phyloP scores from a whole-genome alignment of 64 coral and sea anemone species.

The Dendronephthya gigantea region DNA sequence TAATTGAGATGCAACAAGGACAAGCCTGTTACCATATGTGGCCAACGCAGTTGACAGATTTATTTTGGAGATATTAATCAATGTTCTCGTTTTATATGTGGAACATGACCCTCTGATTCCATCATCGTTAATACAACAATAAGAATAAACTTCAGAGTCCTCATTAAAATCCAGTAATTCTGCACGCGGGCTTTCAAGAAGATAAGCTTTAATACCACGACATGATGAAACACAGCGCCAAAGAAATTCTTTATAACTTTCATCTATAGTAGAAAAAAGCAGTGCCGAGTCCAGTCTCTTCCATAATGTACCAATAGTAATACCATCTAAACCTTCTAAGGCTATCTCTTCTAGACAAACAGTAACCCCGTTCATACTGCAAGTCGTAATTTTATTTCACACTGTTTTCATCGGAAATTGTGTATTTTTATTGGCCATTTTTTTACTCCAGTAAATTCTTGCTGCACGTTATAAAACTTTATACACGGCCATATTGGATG shows the following conservation, averaged over 20 bases:
- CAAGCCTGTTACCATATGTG: slow-evolving; percentile 37
- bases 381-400: background rate
- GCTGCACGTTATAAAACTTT: too few species aligned
- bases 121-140: background rate
- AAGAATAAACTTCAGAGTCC: slow-evolving; percentile 1
- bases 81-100: slow-evolving; percentile 37
- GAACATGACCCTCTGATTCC: slow-evolving; percentile 66
- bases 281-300: background rate
- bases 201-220: background rate
- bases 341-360: slow-evolving; percentile 7
- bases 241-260: background rate
- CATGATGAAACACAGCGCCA: background rate
- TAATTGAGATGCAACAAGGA: slow-evolving; percentile 80
- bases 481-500: too few species aligned
- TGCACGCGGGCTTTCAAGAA: background rate
- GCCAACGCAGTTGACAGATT: background rate
- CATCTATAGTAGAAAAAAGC: background rate
- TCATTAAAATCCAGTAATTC: background rate
- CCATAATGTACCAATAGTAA: background rate
- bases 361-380: background rate
- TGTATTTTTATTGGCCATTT: too few species aligned
- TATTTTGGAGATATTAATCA: background rate
- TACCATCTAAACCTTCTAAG: slow-evolving; percentile 5
- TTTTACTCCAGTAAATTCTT: too few species aligned
- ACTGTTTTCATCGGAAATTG: too few species aligned